These are phyloP conservation scores for Amazona vittata DNA, from an alignment of 2,113 vertebrate genomes.

Conservation along the genomic window DNA sequence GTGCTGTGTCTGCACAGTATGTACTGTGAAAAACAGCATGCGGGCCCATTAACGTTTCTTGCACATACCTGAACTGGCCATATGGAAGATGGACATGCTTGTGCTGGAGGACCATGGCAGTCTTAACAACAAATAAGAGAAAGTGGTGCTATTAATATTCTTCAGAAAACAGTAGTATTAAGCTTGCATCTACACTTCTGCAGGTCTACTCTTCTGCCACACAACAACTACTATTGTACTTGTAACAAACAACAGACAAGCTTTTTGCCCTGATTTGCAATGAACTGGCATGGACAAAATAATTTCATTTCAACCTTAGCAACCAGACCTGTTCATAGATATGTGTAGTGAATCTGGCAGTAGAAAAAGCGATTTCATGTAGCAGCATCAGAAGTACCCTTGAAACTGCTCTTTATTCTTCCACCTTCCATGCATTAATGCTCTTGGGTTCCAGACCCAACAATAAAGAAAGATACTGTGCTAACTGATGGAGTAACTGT, in stretches of 20 bases:
- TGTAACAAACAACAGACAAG: neutral
- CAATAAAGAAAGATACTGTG: neutral
- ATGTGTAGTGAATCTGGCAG: neutral
- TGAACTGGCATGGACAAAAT: neutral
- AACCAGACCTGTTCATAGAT: neutral
- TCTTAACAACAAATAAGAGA: neutral
- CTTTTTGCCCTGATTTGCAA: neutral
- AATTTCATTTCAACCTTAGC: neutral
- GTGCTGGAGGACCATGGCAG: neutral
- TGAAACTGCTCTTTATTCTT: neutral
- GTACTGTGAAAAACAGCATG: neutral
- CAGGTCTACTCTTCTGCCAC: neutral
- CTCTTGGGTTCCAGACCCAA: neutral
- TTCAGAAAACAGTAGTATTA: neutral
- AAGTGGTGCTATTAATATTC: neutral
- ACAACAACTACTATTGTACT: neutral
- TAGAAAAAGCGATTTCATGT: neutral
- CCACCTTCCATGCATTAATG: neutral
- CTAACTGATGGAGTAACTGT: neutral
- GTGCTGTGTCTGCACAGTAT: neutral
- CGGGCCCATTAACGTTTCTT: neutral
- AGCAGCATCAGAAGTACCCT: constrained; percentile 1
- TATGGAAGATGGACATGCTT: neutral
- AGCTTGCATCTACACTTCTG: neutral
- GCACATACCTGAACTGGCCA: fast-evolving